Conservation (phyloP, 2,888 invertebrate genomes). For the Biston stratarius region DNA sequence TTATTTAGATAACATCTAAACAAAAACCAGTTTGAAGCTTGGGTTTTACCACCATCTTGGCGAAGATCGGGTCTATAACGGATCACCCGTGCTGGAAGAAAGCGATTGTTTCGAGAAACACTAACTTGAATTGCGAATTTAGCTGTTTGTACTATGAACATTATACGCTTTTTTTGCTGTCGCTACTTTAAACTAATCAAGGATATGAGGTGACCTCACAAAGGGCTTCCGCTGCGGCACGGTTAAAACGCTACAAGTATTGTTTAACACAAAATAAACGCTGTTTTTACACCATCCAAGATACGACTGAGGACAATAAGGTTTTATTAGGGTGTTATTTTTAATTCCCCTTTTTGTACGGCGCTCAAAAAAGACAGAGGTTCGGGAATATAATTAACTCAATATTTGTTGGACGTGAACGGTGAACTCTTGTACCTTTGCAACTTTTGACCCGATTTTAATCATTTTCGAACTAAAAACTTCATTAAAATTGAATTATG, state of each 20-base stretch:
- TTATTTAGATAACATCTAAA: too few species aligned
- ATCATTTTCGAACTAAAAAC: too few species aligned
- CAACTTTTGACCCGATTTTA: too few species aligned
- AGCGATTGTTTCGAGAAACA: too few species aligned
- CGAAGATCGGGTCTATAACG: too few species aligned
- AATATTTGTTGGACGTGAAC: not conserved
- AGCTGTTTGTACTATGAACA: too few species aligned
- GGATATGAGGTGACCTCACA: constrained; percentile 57
- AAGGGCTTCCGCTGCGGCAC: constrained; percentile 50
- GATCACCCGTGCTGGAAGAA: too few species aligned
- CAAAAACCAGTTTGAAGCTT: too few species aligned
- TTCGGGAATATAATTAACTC: not conserved
- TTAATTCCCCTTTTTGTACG: constrained; percentile 16
- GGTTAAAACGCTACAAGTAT: constrained; percentile 50
- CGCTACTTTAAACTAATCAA: constrained; percentile 54
- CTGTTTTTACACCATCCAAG: constrained; percentile 43
- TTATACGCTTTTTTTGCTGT: constrained; percentile 8
- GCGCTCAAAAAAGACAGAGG: not conserved
- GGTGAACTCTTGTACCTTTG: not conserved
- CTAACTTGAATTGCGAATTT: too few species aligned
- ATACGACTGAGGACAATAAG: constrained; percentile 42
- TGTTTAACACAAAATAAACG: constrained; percentile 50
- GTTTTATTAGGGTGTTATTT: constrained; percentile 39
- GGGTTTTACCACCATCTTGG: too few species aligned
- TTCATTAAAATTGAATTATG: too few species aligned